Evolutionary conservation across 2,113 vertebrate genomes (phyloP).

Genomic region (Leucoraja erinaceus): DNA sequence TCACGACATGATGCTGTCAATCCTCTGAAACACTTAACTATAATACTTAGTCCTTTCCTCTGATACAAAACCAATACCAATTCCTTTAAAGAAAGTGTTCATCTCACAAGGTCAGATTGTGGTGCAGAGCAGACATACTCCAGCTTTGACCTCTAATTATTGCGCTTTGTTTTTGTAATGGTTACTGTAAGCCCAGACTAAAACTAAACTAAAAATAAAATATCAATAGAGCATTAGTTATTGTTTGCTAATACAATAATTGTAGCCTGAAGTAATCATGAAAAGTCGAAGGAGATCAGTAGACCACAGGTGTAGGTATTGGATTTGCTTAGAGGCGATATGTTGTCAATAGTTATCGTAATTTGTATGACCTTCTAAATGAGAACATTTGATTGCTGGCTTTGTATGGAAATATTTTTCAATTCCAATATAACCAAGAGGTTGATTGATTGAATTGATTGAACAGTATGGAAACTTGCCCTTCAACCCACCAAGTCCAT

Average conservation of each 20-base stretch:
- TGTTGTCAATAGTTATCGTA: not conserved
- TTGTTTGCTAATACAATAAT: constrained; percentile 4
- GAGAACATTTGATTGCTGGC: not conserved
- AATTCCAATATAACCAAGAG: not conserved
- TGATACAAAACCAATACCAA: not conserved
- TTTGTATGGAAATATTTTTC: not conserved
- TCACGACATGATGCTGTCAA: not conserved
- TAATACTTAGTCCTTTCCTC: not conserved
- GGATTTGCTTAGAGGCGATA: not conserved
- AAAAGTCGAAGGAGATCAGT: not conserved
- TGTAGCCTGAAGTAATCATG: not conserved
- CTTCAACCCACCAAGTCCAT: too few relatives aligned
- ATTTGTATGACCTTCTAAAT: not conserved
- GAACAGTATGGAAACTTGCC: too few relatives aligned
- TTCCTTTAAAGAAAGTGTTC: not conserved
- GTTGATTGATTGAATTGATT: not conserved
- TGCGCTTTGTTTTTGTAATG: not conserved
- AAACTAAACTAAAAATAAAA: not conserved
- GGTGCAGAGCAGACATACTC: not conserved
- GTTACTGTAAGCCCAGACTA: not conserved
- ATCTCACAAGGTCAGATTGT: not conserved
- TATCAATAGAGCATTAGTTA: not conserved
- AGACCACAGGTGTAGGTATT: not conserved
- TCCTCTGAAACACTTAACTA: not conserved
- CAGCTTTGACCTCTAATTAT: not conserved